A percentile compares a stretch with the other conserved stretches of the same genome.
These are phyloP conservation scores for Notoglanidium macrostoma DNA, from an alignment of 2,797 vertebrate genomes.

Conservation along the genomic window DNA sequence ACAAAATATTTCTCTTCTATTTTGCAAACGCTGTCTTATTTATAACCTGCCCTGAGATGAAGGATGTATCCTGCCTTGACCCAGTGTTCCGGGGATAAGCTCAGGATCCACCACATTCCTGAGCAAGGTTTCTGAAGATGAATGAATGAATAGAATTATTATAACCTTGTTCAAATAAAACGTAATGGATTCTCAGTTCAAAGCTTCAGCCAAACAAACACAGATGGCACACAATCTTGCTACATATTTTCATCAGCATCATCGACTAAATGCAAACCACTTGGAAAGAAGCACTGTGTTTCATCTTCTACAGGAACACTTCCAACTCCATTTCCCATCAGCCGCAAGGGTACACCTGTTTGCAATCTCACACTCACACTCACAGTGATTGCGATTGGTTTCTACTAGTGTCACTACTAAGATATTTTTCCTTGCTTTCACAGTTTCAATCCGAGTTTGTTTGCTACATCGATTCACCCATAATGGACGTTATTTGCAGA, in stretches of 20 bases:
- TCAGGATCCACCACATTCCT: too few species aligned
- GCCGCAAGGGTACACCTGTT: background rate
- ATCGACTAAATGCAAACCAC: constrained; percentile 57
- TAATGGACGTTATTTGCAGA: background rate
- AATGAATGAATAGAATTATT: background rate
- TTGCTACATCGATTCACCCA: background rate
- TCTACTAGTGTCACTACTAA: background rate
- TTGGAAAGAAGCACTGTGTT: constrained; percentile 51
- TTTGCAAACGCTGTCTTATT: background rate
- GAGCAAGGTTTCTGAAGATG: background rate
- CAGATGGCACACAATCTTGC: background rate
- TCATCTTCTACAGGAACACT: background rate
- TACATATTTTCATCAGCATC: background rate
- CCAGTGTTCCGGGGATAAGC: background rate
- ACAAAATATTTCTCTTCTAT: background rate
- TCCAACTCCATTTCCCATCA: background rate
- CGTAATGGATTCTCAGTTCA: background rate
- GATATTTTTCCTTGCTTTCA: background rate
- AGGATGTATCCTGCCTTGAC: background rate
- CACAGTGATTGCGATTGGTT: background rate
- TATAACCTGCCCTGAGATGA: too few species aligned
- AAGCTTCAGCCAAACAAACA: background rate
- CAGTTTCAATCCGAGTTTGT: background rate
- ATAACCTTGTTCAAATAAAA: background rate
- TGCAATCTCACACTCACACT: background rate